Base-by-base conservation (phyloP, 2,888 invertebrate species). In the Idaea aversata region DNA sequence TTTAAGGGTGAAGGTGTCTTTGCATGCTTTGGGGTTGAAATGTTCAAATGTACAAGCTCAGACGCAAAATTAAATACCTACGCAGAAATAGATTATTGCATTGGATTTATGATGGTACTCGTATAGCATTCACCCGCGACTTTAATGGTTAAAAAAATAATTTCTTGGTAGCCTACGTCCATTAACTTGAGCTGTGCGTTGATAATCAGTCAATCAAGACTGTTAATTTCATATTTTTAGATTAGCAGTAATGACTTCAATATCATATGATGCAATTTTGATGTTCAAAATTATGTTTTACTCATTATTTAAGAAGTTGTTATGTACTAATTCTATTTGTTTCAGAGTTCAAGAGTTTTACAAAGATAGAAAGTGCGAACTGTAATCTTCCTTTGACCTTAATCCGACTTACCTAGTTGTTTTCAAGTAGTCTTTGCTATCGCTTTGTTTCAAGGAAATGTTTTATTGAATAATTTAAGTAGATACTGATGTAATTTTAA, bases 391-490 rank as follows among this genome's bases (percentile, higher is more conserved):
- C 10, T 47, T 47, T 47, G 47, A 7, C 47, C 10, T 47, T 47
- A 47, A 47, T 47, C 47, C 47, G 47, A 47, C 47, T 47, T 47
- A 47, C 47, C 47, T 47, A 47, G 47, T 47, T 47, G 47, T 47
- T 47, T 47, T 10, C 47, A 4, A 47, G 47, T 47, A 47, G 13
- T 47, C 13, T 47, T 34, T 59, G 10, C 10, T 13, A 25, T 59
- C n/a, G 16, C 34, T 16, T 59, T 59, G 59, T 59, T 59, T 59
- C 34, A 59, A 59, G 59, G 16, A 59, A 59, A 59, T 15, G n/a
- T 25, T 25, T 59, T 6, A 59, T 47, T 47, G 47, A 47, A 47
- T 47, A 7, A 47, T 47, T 47, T 7, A 47, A 47, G 47, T 47
- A 13, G 13, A 13, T 47, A 47, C 47, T 4, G 7, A 47, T 10